Percentiles rank a stretch among this genome's conserved stretches.
phyloP scores from a whole-genome alignment of 2,113 vertebrate genomes.

The Poecile atricapillus region DNA sequence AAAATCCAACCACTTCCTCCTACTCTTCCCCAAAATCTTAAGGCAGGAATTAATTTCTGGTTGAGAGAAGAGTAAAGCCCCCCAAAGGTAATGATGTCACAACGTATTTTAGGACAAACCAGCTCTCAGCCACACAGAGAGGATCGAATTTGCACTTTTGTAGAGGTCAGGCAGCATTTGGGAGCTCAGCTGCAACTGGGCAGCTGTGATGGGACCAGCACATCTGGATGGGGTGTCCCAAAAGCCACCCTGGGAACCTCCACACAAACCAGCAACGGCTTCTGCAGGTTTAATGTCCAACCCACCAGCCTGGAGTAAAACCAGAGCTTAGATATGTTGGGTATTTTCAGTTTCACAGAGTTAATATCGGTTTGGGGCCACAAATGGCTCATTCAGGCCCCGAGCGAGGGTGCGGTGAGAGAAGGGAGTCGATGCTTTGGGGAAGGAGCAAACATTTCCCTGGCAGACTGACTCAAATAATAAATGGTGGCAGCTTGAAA shows the following conservation, averaged over 20 bases:
- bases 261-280: neutral
- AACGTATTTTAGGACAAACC: fast-evolving
- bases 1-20: neutral
- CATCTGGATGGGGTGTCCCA: neutral
- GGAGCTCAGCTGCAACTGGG: neutral
- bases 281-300: neutral
- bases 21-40: neutral
- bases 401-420: neutral
- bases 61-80: neutral
- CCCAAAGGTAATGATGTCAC: neutral
- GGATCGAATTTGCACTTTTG: neutral
- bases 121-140: neutral
- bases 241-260: neutral
- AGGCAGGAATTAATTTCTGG: neutral
- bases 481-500: constrained; percentile 15
- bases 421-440: neutral
- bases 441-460: neutral
- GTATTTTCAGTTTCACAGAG: neutral
- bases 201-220: neutral
- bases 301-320: neutral
- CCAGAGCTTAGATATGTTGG: neutral
- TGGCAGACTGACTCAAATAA: constrained; percentile 21
- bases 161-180: neutral
- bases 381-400: neutral
- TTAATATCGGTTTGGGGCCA: neutral